A percentile compares a stretch with the other conserved stretches of the same genome.
Conservation (phyloP, 2,888 invertebrate species). For the Noctua pronuba region DNA sequence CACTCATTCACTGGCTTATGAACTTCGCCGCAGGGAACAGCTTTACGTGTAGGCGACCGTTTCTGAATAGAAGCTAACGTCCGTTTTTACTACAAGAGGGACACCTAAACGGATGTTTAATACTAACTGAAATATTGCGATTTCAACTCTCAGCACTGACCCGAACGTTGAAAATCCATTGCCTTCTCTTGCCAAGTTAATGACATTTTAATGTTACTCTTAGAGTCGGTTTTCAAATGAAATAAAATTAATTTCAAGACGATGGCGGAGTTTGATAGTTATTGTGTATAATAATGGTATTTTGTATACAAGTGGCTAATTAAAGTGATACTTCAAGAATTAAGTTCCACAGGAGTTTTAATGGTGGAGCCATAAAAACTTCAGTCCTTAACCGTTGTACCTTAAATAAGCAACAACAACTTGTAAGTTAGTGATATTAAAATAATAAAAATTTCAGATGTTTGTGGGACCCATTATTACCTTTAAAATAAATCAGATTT, state of each 20-base stretch:
- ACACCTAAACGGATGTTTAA: neutral
- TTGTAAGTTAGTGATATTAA: neutral
- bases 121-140: neutral
- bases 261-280: neutral
- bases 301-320: neutral
- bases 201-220: neutral
- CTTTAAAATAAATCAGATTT: neutral
- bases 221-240: neutral
- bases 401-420: neutral
- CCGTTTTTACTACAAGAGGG: neutral
- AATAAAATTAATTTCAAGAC: neutral
- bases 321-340: neutral
- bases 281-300: neutral
- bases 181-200: neutral
- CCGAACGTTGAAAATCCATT: neutral
- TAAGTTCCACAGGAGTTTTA: neutral
- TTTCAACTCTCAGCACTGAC: neutral
- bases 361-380: slow-evolving; percentile 10
- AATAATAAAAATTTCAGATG: neutral
- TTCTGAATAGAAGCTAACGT: neutral
- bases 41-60: slow-evolving; percentile 7
- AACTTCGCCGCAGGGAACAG: slow-evolving; percentile 5
- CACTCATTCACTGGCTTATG: slow-evolving; percentile 6
- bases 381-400: neutral
- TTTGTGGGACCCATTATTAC: too few species aligned